Conservation (phyloP, 2,113 vertebrate genomes). For the Prochilodus magdalenae region DNA sequence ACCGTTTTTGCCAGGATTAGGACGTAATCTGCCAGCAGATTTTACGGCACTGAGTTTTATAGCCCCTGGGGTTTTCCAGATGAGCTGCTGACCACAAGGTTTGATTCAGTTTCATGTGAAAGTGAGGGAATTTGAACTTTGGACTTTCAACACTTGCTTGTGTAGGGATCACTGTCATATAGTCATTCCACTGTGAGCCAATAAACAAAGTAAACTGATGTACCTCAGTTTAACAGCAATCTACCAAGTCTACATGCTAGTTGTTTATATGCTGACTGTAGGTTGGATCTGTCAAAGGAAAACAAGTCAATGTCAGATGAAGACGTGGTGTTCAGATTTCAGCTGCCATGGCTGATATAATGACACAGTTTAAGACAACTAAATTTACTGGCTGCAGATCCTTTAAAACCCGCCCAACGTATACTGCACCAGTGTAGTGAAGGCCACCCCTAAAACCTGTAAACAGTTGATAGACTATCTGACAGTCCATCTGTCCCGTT, state of each 20-base stretch:
- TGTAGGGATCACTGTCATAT: not conserved
- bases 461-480: not conserved
- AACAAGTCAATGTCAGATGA: not conserved
- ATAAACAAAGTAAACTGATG: not conserved
- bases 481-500: not conserved
- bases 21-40: constrained; percentile 19
- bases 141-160: constrained; percentile 13
- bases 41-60: constrained; percentile 42
- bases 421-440: not conserved
- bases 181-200: not conserved
- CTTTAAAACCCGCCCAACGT: not conserved
- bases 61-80: constrained; percentile 36
- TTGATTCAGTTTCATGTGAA: constrained; percentile 31
- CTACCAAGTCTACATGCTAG: not conserved
- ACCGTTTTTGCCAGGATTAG: constrained; percentile 3
- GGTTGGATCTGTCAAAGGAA: too few relatives aligned
- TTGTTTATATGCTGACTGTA: not conserved
- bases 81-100: constrained; percentile 28
- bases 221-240: not conserved
- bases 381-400: not conserved
- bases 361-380: not conserved
- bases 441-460: not conserved
- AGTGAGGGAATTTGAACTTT: not conserved
- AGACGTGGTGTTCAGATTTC: not conserved
- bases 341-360: not conserved